Base-by-base conservation (phyloP, 1,140 invertebrate genomes). In the Lordiphosa collinella region DNA sequence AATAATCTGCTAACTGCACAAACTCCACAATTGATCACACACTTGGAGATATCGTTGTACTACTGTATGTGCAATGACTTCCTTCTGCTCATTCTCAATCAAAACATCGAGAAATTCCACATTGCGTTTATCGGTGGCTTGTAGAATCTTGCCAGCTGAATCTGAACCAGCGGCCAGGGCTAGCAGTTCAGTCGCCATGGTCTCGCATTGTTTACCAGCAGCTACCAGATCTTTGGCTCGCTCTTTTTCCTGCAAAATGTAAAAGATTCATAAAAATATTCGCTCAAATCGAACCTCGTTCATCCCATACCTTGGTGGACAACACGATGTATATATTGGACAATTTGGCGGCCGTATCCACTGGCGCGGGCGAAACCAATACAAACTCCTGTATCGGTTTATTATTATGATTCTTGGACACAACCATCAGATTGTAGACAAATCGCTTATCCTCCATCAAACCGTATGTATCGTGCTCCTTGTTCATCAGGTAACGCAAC, bases 61-160 rank as follows among this genome's bases (percentile, higher is more conserved):
- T 38, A 96, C 95, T 2, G 95, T 96, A 85, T 96, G 95, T 5
- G 95, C 95, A 64, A 96, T 96, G 1, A 99, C 97, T 91, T 98
- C 96, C 89, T 99, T 99, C 87, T 99, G 98, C 89, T 99, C 97
- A 87, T 98, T 98, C 89, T 99, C 98, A 66, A 99, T 99, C 5
- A 99, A 91, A 0, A 99, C 96, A 88, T 99, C 98, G 34, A 99
- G 90, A 89, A 99, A 98, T 84, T 98, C 97, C 32, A 96, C 94
- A 71, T 97, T 98, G 58, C 96, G 90, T 36, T 96, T 92, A 87
- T 99, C 97, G 46, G 95, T 96, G 43, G 97, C 96, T 35, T 96
- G 96, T 18, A 99, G 90, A 38, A 99, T 94, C 68, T 95, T 92
- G 0, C 96, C 96, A 1, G 98, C 96, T 16, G 96, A 98, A 89